Evolutionary conservation across 2,888 invertebrate species (phyloP).

Genomic region (Laspeyria flexula): DNA sequence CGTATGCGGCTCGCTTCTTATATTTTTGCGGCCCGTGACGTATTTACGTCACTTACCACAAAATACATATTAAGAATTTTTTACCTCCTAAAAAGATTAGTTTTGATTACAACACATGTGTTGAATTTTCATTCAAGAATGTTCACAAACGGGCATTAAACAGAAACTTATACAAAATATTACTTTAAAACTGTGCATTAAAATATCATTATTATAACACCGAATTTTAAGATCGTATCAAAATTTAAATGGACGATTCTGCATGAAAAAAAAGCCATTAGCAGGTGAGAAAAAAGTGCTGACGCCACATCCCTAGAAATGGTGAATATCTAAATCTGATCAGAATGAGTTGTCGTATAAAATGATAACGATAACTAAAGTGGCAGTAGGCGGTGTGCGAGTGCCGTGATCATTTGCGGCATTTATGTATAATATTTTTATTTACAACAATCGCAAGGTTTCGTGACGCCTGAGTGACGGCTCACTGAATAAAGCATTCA

Average conservation of each 20-base stretch:
- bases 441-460: conserved; percentile 39
- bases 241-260: conserved; percentile 17
- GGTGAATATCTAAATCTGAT: conserved; percentile 33
- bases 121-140: no score
- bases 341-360: conserved; percentile 42
- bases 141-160: no score
- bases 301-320: conserved; percentile 41
- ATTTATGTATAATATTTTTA: conserved; percentile 26
- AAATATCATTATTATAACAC: background rate
- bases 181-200: background rate
- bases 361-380: conserved; percentile 13
- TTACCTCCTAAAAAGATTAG: no score
- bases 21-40: no score
- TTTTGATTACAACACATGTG: conserved; percentile 15
- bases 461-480: conserved; percentile 46
- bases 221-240: conserved; percentile 6
- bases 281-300: conserved; percentile 43
- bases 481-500: conserved; percentile 54
- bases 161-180: no score
- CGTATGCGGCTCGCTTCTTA: no score
- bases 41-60: no score
- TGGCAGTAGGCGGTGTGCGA: conserved; percentile 6
- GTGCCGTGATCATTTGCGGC: conserved; percentile 23
- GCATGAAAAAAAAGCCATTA: conserved; percentile 28
- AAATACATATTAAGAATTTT: no score